These are phyloP conservation scores for Aphelinus atriplicis DNA, from an alignment of 1,140 invertebrate genomes.

Conservation along the genomic window DNA sequence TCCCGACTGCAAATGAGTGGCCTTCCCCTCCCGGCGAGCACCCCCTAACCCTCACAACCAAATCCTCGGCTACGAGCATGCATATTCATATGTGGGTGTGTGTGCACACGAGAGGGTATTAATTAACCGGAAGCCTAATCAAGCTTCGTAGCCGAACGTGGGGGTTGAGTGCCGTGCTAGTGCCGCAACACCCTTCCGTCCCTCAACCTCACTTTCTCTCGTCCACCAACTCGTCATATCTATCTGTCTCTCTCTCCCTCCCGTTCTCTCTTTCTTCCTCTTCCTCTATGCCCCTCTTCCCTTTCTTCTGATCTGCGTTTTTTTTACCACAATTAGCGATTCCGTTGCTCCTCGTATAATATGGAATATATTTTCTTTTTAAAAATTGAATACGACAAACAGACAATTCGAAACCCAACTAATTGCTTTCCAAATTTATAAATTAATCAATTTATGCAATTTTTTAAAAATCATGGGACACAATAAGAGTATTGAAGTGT, in stretches of 20 bases:
- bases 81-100: constrained; percentile 64
- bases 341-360: too few relatives aligned
- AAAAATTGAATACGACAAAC: too few relatives aligned
- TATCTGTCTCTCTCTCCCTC: too few relatives aligned
- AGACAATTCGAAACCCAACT: too few relatives aligned
- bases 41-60: constrained; percentile 25
- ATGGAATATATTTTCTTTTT: too few relatives aligned
- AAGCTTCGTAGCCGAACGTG: constrained; percentile 61
- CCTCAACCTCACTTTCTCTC: constrained; percentile 23
- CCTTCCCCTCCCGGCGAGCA: constrained; percentile 47
- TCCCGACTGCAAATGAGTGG: constrained; percentile 65
- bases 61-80: constrained; percentile 57
- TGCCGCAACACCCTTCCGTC: constrained; percentile 47
- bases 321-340: too few relatives aligned
- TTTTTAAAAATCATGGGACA: too few relatives aligned
- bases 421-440: too few relatives aligned
- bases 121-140: constrained; percentile 67
- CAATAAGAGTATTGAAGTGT: too few relatives aligned
- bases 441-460: too few relatives aligned
- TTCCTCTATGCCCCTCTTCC: constrained; percentile 32
- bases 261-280: neutral
- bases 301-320: neutral
- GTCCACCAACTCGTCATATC: constrained; percentile 10
- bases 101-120: constrained; percentile 66
- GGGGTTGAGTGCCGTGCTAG: constrained; percentile 36